These are phyloP conservation scores for Ursus arctos DNA, from an alignment of 2,113 vertebrate species.

Conservation along the genomic window DNA sequence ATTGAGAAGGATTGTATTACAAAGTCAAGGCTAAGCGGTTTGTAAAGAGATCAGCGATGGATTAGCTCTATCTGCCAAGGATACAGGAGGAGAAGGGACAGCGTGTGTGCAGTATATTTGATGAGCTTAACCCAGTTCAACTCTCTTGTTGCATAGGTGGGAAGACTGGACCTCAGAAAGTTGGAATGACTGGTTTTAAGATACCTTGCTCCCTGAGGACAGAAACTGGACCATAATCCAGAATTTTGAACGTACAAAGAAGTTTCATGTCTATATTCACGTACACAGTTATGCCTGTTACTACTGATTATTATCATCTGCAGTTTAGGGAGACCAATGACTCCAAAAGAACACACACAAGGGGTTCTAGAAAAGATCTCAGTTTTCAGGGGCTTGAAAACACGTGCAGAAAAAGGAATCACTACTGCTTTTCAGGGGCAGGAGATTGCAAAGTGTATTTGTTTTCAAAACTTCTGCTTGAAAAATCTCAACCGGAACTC, in stretches of 20 bases:
- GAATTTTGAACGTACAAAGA: background rate
- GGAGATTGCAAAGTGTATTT: background rate
- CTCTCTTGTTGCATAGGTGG: background rate
- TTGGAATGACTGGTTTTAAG: background rate
- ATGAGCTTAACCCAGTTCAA: background rate
- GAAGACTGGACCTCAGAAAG: background rate
- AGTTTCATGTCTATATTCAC: background rate
- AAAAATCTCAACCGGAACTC: background rate
- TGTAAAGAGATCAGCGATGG: background rate
- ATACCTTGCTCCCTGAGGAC: background rate
- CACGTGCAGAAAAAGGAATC: background rate
- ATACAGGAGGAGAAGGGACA: background rate
- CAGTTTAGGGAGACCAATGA: background rate
- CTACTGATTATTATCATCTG: background rate
- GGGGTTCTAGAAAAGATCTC: background rate
- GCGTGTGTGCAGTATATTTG: background rate
- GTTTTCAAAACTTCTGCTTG: constrained; percentile 58
- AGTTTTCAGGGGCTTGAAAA: background rate
- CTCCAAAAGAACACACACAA: background rate
- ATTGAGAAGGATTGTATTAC: background rate
- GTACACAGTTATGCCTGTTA: background rate
- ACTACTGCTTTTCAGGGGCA: background rate
- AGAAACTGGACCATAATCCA: background rate
- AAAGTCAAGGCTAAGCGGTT: background rate
- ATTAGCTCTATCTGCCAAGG: background rate